phyloP scores from a whole-genome alignment of 1,140 invertebrate genomes.

The Drosophila bifasciata region DNA sequence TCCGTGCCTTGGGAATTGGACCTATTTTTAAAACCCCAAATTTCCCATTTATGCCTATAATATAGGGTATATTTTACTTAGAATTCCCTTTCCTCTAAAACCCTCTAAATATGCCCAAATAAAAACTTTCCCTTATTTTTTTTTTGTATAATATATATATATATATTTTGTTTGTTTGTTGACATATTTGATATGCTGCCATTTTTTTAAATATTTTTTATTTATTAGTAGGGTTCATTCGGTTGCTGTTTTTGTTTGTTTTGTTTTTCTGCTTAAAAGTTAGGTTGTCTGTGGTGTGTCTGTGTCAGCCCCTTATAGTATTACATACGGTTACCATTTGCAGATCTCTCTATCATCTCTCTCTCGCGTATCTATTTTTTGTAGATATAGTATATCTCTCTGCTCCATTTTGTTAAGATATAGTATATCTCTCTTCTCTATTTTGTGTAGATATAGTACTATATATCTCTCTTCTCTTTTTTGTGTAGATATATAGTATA shows the following conservation, averaged over 20 bases:
- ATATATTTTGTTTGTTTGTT: slow-evolving; percentile 37
- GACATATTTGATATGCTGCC: slow-evolving; percentile 78
- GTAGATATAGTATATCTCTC: slow-evolving; percentile 27
- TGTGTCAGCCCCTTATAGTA: slow-evolving; percentile 5
- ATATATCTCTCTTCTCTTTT: too few relatives aligned
- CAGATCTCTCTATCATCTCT: slow-evolving; percentile 22
- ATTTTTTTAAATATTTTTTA: slow-evolving; percentile 66
- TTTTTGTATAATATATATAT: slow-evolving; percentile 29
- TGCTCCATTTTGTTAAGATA: too few relatives aligned
- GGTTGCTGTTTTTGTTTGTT: slow-evolving; percentile 15
- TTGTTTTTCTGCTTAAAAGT: slow-evolving; percentile 14
- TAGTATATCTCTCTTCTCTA: slow-evolving; percentile 7
- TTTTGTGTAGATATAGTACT: slow-evolving; percentile 23
- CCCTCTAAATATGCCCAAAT: not conserved
- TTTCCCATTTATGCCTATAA: too few relatives aligned
- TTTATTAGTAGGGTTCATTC: slow-evolving; percentile 53
- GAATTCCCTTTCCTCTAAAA: too few relatives aligned
- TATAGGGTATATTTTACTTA: too few relatives aligned
- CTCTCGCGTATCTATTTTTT: slow-evolving; percentile 11
- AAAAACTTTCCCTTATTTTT: slow-evolving; percentile 1
- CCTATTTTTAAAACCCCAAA: too few relatives aligned
- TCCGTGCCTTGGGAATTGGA: too few relatives aligned
- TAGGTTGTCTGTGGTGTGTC: slow-evolving; percentile 12
- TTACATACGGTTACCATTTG: slow-evolving; percentile 3
- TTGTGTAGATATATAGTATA: slow-evolving; percentile 38